Evolutionary conservation across 1,140 invertebrate species (phyloP).

Genomic region (Dufourea novaeangliae): DNA sequence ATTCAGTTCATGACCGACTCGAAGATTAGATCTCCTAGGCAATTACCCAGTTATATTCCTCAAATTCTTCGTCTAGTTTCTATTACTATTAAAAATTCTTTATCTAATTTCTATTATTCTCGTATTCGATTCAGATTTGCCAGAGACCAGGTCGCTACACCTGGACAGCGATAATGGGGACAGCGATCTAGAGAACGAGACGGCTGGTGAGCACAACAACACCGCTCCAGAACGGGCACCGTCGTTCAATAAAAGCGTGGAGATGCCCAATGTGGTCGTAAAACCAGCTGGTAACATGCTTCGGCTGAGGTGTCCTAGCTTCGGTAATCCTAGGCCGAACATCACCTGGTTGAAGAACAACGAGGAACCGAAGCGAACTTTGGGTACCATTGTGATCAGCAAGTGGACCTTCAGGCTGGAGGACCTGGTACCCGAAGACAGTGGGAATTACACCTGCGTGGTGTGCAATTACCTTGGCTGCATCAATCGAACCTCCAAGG

Average conservation of each 20-base stretch:
- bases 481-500: conserved; percentile 87
- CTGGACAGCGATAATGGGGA: conserved; percentile 66
- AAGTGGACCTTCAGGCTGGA: conserved; percentile 88
- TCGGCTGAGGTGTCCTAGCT: conserved; percentile 85
- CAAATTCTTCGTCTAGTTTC: too few species aligned
- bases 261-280: conserved; percentile 82
- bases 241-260: conserved; percentile 80
- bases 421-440: conserved; percentile 89
- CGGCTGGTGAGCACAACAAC: conserved; percentile 78
- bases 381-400: conserved; percentile 83
- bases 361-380: conserved; percentile 82
- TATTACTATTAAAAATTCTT: too few species aligned
- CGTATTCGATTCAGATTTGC: conserved; percentile 60
- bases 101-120: not conserved
- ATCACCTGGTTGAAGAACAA: conserved; percentile 91
- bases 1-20: not conserved
- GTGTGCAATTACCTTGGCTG: conserved; percentile 91
- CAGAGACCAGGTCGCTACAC: conserved; percentile 76
- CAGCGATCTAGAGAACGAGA: conserved; percentile 69
- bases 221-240: conserved; percentile 73
- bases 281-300: conserved; percentile 87
- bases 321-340: conserved; percentile 88
- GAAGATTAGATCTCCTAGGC: too few species aligned
- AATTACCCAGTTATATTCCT: too few species aligned
- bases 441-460: conserved; percentile 92